Base-by-base conservation (phyloP, 2,888 invertebrate genomes). In the Cabera pusaria region DNA sequence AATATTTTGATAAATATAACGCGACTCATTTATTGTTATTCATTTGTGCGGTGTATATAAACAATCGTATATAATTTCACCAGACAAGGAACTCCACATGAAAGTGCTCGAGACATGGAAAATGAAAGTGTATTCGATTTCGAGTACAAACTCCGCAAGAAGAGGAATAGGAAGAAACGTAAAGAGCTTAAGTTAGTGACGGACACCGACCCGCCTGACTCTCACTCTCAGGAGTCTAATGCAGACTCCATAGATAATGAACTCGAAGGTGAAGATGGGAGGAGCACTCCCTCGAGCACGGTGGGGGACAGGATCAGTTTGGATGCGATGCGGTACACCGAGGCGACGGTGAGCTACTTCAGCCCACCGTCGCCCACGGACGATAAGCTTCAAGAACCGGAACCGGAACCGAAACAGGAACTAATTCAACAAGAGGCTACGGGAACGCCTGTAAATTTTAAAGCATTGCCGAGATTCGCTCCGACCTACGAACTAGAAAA, bases 401-500 rank as follows among this genome's bases (percentile, higher is more conserved):
- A 6, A 2, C 1, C n/a, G 20, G 23, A 32, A 21, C n/a, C 10
- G 6, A 19, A 33, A 19, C 2, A 5, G 1, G 10, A n/a, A 25
- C 3, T 3, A 1, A 9, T 6, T 6, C 12, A 27, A 14, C n/a
- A 10, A n/a, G 11, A n/a, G 4, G 14, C 2, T 6, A 3, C 4
- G 14, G 4, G 2, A 2, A 14, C 14, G 16, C 9, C 17, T 2
- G 23, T 32, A 6, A 29, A 41, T 12, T 29, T 21, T 22, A 25
- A 26, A 0, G 76, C 82, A 0, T 45, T 84, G 23, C 25, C 59
- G 1, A 75, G 67, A 46, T 26, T 64, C 6, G 73, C 75, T 0
- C 17, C 43, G 0, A 82, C 84, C 0, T 84, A 85, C 29, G 67
- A 76, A 58, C 45, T 85, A 24, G 82, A 85, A 45, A 73, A 42